These are phyloP conservation scores for Ahaetulla prasina DNA, from an alignment of 2,113 vertebrate species.

Conservation along the genomic window DNA sequence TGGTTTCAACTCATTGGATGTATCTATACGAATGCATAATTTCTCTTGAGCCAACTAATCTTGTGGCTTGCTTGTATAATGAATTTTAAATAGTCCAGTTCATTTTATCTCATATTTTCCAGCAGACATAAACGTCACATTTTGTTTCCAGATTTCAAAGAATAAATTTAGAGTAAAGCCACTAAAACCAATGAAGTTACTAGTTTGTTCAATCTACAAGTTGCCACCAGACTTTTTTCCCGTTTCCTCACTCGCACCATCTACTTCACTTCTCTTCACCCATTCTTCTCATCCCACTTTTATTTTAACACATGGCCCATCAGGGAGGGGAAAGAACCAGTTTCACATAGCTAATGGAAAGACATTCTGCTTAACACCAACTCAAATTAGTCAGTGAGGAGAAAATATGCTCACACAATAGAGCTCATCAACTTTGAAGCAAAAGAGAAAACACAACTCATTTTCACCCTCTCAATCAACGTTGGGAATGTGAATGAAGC, in stretches of 20 bases:
- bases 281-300: background rate
- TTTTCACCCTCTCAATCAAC: slow-evolving; percentile 36
- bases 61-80: background rate
- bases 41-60: slow-evolving; percentile 8
- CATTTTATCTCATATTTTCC: background rate
- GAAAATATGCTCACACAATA: background rate
- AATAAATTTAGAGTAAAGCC: slow-evolving; percentile 22
- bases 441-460: slow-evolving; percentile 30
- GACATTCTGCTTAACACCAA: background rate
- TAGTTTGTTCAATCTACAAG: background rate
- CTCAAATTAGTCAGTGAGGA: slow-evolving; percentile 26
- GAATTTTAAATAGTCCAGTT: background rate
- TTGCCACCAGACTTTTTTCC: background rate
- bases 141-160: background rate
- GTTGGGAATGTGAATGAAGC: slow-evolving; percentile 37
- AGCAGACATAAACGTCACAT: background rate
- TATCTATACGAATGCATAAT: background rate
- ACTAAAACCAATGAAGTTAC: slow-evolving; percentile 12
- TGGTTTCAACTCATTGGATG: background rate
- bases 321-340: slow-evolving; percentile 3
- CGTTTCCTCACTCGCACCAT: background rate
- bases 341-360: slow-evolving; percentile 16
- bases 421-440: slow-evolving; percentile 6
- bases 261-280: background rate
- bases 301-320: slow-evolving; percentile 15